Conservation (phyloP, 2,888 invertebrate species). For the Endotricha flammealis region DNA sequence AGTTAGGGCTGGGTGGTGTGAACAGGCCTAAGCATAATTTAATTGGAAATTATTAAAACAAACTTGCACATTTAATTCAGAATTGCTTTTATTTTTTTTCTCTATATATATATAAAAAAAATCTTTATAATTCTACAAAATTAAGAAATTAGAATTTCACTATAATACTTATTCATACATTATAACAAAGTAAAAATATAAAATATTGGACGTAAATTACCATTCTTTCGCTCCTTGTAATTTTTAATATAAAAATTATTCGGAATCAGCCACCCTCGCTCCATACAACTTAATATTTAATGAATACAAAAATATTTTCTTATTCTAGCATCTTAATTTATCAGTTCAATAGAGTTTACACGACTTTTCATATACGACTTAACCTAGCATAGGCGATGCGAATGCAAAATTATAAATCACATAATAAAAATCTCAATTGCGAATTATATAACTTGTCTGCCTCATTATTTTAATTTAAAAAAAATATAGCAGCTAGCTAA, state of each 20-base stretch:
- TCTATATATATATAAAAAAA: constrained; percentile 64
- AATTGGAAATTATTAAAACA: constrained; percentile 5
- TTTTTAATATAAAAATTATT: constrained; percentile 77
- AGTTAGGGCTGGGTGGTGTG: too few relatives aligned
- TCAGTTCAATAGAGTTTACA: constrained; percentile 64
- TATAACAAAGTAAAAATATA: constrained; percentile 52
- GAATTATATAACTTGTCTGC: constrained; percentile 12
- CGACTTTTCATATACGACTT: constrained; percentile 24
- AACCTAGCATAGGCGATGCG: constrained; percentile 33
- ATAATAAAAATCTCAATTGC: constrained; percentile 43
- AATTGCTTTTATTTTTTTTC: constrained; percentile 66
- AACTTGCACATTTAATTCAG: constrained; percentile 35
- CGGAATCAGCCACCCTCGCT: constrained; percentile 45
- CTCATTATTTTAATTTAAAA: constrained; percentile 1
- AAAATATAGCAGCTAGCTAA: too few relatives aligned
- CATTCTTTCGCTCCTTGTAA: constrained; percentile 63
- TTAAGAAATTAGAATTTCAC: constrained; percentile 66
- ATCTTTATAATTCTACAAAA: constrained; percentile 67
- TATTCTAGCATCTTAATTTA: constrained; percentile 54
- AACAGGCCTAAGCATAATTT: too few relatives aligned
- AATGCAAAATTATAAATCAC: constrained; percentile 36
- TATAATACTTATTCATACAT: constrained; percentile 69
- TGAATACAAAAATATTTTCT: constrained; percentile 52
- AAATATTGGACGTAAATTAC: constrained; percentile 61
- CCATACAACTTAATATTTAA: constrained; percentile 38